Evolutionary conservation across 1,140 invertebrate species (phyloP), one percentile per base, ranked within the genome.

Genomic region (Drosophila prosaltans): DNA sequence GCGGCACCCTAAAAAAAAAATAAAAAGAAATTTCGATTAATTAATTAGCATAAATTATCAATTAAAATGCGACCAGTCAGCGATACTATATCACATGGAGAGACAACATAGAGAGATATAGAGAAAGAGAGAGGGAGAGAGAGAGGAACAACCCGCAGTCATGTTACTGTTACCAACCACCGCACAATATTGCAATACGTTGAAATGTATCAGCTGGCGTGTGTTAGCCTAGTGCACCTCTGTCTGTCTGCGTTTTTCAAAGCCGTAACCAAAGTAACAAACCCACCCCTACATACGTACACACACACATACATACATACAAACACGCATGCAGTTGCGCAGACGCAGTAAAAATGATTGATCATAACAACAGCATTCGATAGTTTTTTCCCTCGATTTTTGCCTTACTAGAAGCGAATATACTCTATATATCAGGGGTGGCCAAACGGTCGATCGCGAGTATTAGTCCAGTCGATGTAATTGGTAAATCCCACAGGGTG

Each of bases 11-110:
- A 26, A 51, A 51, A 48, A 48, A 51, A 51, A 2, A 16, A 45
- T 16, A 45, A 48, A 21, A 51, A 24, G 8, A 51, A 51, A 51
- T 64, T 72, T 72, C 51, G 39, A 81, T 86, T 82, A 82, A 86
- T 86, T 82, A 79, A 86, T 86, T 86, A 79, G 69, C 82, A 86
- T 88, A 86, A 86, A 76, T 88, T 86, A 79, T 79, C 64, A 88
- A 86, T 86, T 79, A 69, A 79, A 86, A 81, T 71, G 70, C 71
- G 78, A 51, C 67, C 75, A 74, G 62, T 85, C 78, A 65, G 65
- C 72, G 71, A 63, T 59, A 54, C 78, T 7, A n/a, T 8, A 43
- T 32, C 32, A 65, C 60, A 64, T 48, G 28, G 45, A 57, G 48
- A 40, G 36, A 24, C 11, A 6, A 36, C 1, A 36, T 36, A 36